These are phyloP conservation scores for Steinernema feltiae DNA, from an alignment of 1,140 invertebrate genomes.

Conservation along the genomic window DNA sequence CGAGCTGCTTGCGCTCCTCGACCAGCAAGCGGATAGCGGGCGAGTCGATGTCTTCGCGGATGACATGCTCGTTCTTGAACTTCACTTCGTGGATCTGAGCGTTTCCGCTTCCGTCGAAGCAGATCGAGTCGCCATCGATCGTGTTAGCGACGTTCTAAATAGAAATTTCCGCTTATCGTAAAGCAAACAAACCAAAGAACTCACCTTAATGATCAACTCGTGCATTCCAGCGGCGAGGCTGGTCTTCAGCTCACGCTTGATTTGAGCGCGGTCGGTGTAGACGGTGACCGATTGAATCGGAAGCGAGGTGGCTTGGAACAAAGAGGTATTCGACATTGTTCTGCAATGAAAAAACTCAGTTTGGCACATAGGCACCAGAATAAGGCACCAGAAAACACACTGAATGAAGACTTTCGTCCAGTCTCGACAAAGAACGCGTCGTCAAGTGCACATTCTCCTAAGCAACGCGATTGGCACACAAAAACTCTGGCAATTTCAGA, in stretches of 20 bases:
- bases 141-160: constrained; percentile 33
- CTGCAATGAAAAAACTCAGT: background rate
- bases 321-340: constrained; percentile 13
- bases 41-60: constrained; percentile 27
- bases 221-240: constrained; percentile 35
- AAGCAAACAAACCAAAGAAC: background rate
- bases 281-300: constrained; percentile 45
- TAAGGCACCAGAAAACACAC: too few relatives aligned
- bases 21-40: constrained; percentile 22
- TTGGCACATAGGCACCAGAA: too few relatives aligned
- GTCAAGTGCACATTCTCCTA: too few relatives aligned
- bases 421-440: too few relatives aligned
- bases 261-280: constrained; percentile 46
- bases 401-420: too few relatives aligned
- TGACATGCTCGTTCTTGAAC: constrained; percentile 23
- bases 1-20: background rate
- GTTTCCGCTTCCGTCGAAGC: constrained; percentile 57
- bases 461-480: too few relatives aligned
- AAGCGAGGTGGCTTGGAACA: constrained; percentile 37
- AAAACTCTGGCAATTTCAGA: too few relatives aligned
- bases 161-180: background rate
- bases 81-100: constrained; percentile 58
- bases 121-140: constrained; percentile 40
- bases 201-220: constrained; percentile 42
- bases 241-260: constrained; percentile 35